phyloP scores from a whole-genome alignment of 2,888 invertebrate species.

The Fissipunctia ypsillon region DNA sequence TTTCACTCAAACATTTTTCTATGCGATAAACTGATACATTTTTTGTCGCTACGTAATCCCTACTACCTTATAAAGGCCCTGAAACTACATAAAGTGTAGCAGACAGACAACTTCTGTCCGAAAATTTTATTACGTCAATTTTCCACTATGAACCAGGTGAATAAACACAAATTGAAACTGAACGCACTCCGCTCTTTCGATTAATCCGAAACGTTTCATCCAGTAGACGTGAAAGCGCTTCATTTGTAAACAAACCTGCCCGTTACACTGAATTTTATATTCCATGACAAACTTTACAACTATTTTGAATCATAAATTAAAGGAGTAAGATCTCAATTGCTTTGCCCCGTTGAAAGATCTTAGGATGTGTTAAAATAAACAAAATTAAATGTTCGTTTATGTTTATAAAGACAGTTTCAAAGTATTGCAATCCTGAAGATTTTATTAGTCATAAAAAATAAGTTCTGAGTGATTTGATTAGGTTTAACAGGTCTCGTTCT shows the following conservation, averaged over 20 bases:
- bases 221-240: conserved; percentile 52
- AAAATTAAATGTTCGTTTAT: conserved; percentile 32
- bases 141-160: conserved; percentile 15
- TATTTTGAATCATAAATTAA: conserved; percentile 25
- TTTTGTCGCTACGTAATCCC: too few species aligned
- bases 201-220: conserved; percentile 54
- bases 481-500: neutral
- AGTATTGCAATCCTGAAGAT: conserved; percentile 29
- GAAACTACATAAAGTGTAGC: neutral
- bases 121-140: neutral
- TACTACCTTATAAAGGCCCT: too few species aligned
- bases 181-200: conserved; percentile 54
- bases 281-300: conserved; percentile 2
- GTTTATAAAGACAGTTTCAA: conserved; percentile 41
- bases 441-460: conserved; percentile 37
- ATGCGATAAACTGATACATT: too few species aligned
- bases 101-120: neutral
- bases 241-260: conserved; percentile 56
- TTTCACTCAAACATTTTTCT: neutral
- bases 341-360: neutral
- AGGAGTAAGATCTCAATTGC: conserved; percentile 16
- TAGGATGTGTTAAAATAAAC: conserved; percentile 37
- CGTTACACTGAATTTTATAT: conserved; percentile 22
- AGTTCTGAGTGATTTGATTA: conserved; percentile 14
- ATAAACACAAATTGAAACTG: conserved; percentile 45